Conservation (phyloP, 2,888 invertebrate species). For the Cephus runcator region DNA sequence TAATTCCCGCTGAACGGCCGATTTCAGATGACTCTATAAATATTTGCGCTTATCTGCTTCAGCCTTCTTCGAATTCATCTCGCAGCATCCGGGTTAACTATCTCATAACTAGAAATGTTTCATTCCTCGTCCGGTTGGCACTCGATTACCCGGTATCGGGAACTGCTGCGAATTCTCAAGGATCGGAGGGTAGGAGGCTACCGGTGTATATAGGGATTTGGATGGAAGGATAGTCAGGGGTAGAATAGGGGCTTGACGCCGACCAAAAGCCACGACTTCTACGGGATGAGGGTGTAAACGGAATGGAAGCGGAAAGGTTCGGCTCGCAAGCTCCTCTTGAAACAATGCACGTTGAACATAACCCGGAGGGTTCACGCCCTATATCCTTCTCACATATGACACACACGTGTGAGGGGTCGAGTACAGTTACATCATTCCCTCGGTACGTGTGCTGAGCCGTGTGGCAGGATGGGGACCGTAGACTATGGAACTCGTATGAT, state of each 20-base stretch:
- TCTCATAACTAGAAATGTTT: not conserved
- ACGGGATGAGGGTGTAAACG: conserved; percentile 3
- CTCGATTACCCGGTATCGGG: not conserved
- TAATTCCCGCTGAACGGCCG: not conserved
- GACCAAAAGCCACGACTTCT: not conserved
- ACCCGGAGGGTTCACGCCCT: conserved; percentile 7
- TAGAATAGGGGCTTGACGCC: not conserved
- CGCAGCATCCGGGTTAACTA: not conserved
- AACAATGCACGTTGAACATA: conserved; percentile 30
- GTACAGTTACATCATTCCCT: not conserved
- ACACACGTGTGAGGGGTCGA: not conserved
- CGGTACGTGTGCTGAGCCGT: not conserved
- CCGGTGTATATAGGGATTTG: not conserved
- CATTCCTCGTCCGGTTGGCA: not conserved
- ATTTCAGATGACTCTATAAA: not conserved
- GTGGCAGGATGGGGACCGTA: no score
- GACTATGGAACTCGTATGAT: no score
- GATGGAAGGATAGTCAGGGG: not conserved
- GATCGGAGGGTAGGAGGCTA: not conserved
- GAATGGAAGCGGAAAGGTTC: not conserved
- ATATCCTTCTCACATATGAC: not conserved
- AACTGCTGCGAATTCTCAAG: not conserved
- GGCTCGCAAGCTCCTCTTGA: conserved; percentile 5
- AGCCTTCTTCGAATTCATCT: not conserved
- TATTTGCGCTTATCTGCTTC: not conserved